Base-by-base conservation (phyloP, 2,797 vertebrate genomes). In the Pygocentrus nattereri region DNA sequence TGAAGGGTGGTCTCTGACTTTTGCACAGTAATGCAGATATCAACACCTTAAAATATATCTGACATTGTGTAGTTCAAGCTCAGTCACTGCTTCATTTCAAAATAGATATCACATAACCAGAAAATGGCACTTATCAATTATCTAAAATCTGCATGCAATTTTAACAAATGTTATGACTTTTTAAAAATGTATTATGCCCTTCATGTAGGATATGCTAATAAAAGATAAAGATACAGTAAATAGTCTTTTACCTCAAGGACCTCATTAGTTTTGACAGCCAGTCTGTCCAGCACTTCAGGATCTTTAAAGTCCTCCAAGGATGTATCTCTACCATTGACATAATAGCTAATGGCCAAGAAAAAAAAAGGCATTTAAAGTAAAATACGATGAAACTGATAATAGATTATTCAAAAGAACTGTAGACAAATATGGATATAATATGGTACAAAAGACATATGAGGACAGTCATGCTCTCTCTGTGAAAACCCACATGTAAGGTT, bases 241-340 rank as follows among this genome's bases (percentile, higher is more conserved):
- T 41, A 23, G 1, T 5, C 27, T 31, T 64, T 85, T 91, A 98
- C 97, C 97, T 97, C 75, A 72, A 96, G 86, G 52, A 97, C 90
- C 88, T 95, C 86, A 0, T 73, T 85, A 78, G 88, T 93, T 79
- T 94, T 95, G 25, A 88, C 62, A 72, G 88, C 88, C 87, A 99
- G 94, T 11, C 91, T 91, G 86, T 99, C 96, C 88, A 99, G 88
- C 21, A 99, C 88, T 12, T 92, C 73, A n/a, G 97, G 94, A 81
- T 95, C 95, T 52, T 99, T 79, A 80, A 99, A 99, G 64, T 99
- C 97, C 72, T 95, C 88, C 84, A 95, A 81, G 0, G 96, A 96
- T 23, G 98, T 93, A 80, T 90, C 93, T 83, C 93, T 92, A 2
- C 98, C 97, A 13, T 98, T 95, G 70, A 99, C 90, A 18, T 99